Base-by-base conservation (phyloP, 2,113 vertebrate species). In the Tragelaphus strepsiceros region DNA sequence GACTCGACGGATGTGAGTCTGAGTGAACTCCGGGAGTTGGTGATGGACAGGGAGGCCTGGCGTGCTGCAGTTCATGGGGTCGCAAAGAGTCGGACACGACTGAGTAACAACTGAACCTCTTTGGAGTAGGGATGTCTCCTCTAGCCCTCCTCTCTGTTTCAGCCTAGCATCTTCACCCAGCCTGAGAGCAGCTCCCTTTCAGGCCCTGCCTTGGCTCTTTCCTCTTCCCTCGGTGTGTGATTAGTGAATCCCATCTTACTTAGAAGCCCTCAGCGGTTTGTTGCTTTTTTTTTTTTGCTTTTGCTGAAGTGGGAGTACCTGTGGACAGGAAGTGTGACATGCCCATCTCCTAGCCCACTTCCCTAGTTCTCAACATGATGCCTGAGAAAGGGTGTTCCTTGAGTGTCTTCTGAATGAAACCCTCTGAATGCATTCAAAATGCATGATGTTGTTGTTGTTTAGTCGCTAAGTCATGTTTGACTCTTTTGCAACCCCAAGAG, bases 81-180 rank as follows among this genome's bases (percentile, higher is more conserved):
- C 0, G 4, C 32, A 19, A 35, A 67, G 32, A 35, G 64, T 19
- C 0, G 0, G 32, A 67, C 17, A 67, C 0, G 17, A 35, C 64
- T 67, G 64, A 35, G 17, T 1, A 0, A 64, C 62, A 58, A 58
- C 28, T 30, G 28, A 62, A 30, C 32, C 54, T 56, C 56, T 56
- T 19, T 67, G 32, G 19, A 12, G 9, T 8, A 53, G 26, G 24
- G 30, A 17, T 49, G 1, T 84, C 61, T 91, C 30, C 2, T 49
- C 46, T 22, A 67, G 1, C 8, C 64, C 2, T 46, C 12, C 26
- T 54, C 80, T 39, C 22, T 32, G 4, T 39, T 46, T 80, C 78
- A 13, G 19, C 35, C 4, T 8, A n/a, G 4, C 22, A 12, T 64
- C 49, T 49, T 30, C 21, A 8, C 32, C 54, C 26, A 90, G 54